A percentile compares a stretch with the other conserved stretches of the same genome.
These are phyloP conservation scores for Vulpes lagopus DNA, from an alignment of 2,113 vertebrate species.

Conservation along the genomic window DNA sequence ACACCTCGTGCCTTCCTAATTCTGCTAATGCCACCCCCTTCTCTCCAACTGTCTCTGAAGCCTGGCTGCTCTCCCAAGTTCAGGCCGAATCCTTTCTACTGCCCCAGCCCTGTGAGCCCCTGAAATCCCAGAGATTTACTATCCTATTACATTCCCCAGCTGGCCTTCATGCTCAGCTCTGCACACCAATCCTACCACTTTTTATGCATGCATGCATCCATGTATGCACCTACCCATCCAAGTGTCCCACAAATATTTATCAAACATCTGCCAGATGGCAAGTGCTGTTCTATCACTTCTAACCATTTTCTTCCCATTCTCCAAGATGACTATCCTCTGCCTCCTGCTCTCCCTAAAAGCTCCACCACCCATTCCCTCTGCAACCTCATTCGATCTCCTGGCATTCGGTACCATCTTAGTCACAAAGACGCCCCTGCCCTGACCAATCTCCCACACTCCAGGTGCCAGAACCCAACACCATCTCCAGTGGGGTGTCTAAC, in stretches of 20 bases:
- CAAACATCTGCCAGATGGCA: neutral
- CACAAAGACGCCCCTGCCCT: neutral
- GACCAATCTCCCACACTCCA: neutral
- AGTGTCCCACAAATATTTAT: neutral
- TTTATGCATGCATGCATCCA: no score
- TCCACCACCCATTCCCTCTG: neutral
- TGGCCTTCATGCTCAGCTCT: no score
- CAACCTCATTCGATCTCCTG: neutral
- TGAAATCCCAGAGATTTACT: neutral
- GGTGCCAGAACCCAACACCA: neutral
- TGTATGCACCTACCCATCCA: no score
- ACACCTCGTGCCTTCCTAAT: neutral
- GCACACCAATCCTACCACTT: neutral
- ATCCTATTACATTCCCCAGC: no score
- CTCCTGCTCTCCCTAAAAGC: neutral
- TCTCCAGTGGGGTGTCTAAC: neutral
- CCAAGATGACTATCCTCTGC: neutral
- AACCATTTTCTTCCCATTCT: neutral
- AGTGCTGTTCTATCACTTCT: neutral
- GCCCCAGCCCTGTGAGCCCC: neutral
- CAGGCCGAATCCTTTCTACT: neutral
- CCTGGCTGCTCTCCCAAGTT: neutral
- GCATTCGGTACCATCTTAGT: neutral
- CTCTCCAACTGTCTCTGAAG: neutral
- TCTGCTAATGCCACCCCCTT: neutral